Evolutionary conservation across 2,888 invertebrate species (phyloP), one percentile per base, ranked within the genome.

Genomic region (Acanthosoma haemorrhoidale): DNA sequence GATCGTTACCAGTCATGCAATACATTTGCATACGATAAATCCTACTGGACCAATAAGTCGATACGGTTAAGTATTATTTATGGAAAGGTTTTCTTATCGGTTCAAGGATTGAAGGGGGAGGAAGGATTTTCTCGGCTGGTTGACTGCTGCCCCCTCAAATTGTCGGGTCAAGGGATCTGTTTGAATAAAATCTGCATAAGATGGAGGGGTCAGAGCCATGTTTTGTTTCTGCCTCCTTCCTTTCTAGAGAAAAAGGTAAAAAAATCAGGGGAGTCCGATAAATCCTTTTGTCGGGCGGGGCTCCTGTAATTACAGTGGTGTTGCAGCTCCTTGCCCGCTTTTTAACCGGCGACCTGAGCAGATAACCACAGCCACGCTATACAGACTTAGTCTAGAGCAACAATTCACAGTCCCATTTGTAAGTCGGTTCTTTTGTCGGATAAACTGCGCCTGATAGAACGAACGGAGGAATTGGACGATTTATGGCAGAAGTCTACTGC

Each of bases 121-220:
- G n/a, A n/a, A n/a, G n/a, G n/a, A n/a, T n/a, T n/a, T n/a, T 25
- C 29, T 29, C 6, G 51, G 25, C 51, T 5, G 51, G n/a, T 51
- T 25, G 51, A 51, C 51, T n/a, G 21, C 3, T 51, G 51, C 51
- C 51, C 25, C 11, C 51, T 18, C 29, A 51, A 51, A 51, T 51
- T 25, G 25, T 11, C n/a, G 34, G 61, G 61, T 61, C 61, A 61
- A 61, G 61, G 21, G 61, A 3, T 36, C 61, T 36, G n/a, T 61
- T 61, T 61, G 61, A 61, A 61, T 61, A 61, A 61, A 61, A 61
- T 61, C 61, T 61, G 61, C 61, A 61, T 61, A 36, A 61, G 21
- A 61, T 36, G 25, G 16, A 4, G 16, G 41, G 41, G n/a, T n/a
- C n/a, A n/a, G n/a, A n/a, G 25, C 51, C 25, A n/a, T 51, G 51